These are phyloP conservation scores for Platycheirus albimanus DNA, from an alignment of 2,888 invertebrate species.

Conservation along the genomic window DNA sequence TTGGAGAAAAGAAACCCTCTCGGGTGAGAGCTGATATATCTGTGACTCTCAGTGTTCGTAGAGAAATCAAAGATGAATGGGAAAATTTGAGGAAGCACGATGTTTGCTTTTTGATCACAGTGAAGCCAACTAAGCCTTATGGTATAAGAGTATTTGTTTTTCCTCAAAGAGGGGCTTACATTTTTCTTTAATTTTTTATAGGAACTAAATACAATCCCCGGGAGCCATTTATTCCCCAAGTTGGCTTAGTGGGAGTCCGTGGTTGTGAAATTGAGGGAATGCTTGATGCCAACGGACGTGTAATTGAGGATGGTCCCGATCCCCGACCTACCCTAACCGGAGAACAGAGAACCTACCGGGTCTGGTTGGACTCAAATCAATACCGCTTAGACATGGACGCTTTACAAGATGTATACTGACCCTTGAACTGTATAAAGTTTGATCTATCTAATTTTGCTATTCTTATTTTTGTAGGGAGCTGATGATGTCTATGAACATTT, in stretches of 20 bases:
- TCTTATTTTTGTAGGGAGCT: conserved; percentile 80
- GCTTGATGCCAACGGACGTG: conserved; percentile 96
- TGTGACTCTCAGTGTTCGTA: conserved; percentile 94
- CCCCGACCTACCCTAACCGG: conserved; percentile 94
- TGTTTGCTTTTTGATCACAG: conserved; percentile 97
- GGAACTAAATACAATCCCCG: conserved; percentile 92
- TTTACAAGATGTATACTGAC: conserved; percentile 87
- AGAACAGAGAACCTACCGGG: conserved; percentile 94
- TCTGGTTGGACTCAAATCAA: conserved; percentile 98
- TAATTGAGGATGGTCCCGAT: conserved; percentile 98
- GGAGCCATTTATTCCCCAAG: conserved; percentile 95
- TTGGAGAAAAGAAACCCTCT: conserved; percentile 97
- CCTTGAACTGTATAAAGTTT: not conserved
- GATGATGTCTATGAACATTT: conserved; percentile 94
- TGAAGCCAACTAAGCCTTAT: conserved; percentile 92
- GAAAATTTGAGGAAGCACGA: conserved; percentile 98
- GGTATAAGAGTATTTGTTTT: conserved; percentile 84
- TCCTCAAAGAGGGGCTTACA: not conserved
- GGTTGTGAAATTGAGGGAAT: conserved; percentile 99
- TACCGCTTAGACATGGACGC: conserved; percentile 96
- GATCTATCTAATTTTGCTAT: not conserved
- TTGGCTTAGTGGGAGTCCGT: conserved; percentile 94
- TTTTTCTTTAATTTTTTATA: conserved; percentile 76
- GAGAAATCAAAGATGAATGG: conserved; percentile 98
- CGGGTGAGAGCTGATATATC: conserved; percentile 97